Evolutionary conservation across 2,797 vertebrate species (phyloP), one percentile per base, ranked within the genome.

Genomic region (Caiman crocodilus): DNA sequence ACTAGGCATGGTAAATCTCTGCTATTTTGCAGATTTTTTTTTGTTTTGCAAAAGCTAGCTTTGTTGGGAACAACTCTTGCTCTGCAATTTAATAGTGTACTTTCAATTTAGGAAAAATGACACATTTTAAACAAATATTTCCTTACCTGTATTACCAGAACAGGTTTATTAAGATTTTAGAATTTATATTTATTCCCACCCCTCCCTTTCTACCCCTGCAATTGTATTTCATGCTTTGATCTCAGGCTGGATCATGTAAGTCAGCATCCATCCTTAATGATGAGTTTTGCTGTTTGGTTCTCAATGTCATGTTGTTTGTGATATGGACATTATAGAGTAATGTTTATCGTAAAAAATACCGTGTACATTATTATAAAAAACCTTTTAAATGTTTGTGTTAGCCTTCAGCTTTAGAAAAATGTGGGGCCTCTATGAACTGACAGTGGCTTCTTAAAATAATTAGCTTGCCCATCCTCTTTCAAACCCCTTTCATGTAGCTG

Each of bases 331-430:
- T 76, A 59, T 64, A 59, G 8, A 79, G 89, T 90, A 90, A 75
- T 87, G 93, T 71, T 95, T 92, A 83, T 87, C 90, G 59, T 89
- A 86, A 91, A 82, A 17, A 57, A 59, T 88, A 30, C 23, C 91
- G 76, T 6, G 92, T 92, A 79, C 63, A 67, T 12, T 84, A 88
- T 77, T 90, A 78, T 56, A 87, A 16, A 16, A 80, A 92, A 87
- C 6, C 13, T 86, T 90, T 89, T 35, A 79, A 89, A 69, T 4
- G 73, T 63, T 92, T 63, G 10, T 64, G 50, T 94, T 84, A 90
- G 50, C 21, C 28, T 76, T 88, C 50, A 87, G 57, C 42, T 81
- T 92, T 60, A 71, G 21, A 35, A 79, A 69, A 3, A 74, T 82
- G 14, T 1, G 0, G 2, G 7, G 11, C 57, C 59, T 76, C 76